phyloP scores from a whole-genome alignment of 2,797 vertebrate species.

The Todus mexicanus region DNA sequence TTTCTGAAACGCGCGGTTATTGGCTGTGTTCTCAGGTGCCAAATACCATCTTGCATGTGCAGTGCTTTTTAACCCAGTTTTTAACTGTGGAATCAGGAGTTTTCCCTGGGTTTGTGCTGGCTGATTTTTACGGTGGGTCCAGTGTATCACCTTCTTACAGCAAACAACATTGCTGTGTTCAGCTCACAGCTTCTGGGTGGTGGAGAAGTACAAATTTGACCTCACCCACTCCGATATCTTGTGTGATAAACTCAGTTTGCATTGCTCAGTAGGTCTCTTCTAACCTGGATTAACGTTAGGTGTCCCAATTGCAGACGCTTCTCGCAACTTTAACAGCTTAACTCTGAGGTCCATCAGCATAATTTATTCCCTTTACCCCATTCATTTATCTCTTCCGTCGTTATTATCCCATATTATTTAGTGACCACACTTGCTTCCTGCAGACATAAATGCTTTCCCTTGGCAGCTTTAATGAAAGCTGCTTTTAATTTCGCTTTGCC shows the following conservation, averaged over 20 bases:
- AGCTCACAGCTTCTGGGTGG: neutral
- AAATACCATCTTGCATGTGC: neutral
- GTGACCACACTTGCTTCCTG: neutral
- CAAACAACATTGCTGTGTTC: neutral
- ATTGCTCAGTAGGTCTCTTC: neutral
- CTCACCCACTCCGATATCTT: neutral
- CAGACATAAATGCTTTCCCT: neutral
- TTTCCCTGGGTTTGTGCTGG: neutral
- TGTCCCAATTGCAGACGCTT: neutral
- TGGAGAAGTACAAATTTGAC: neutral
- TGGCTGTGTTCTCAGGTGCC: neutral
- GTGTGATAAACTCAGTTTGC: neutral
- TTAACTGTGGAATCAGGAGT: neutral
- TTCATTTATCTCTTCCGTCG: neutral
- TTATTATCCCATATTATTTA: neutral
- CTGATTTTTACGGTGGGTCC: neutral
- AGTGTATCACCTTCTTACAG: neutral
- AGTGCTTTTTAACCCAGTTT: neutral
- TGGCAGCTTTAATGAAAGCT: neutral
- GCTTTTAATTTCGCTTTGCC: constrained; percentile 19
- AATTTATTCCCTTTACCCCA: neutral
- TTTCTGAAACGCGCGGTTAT: neutral
- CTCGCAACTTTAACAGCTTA: neutral
- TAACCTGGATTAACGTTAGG: neutral
- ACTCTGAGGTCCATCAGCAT: neutral